Evolutionary conservation across 2,888 invertebrate genomes (phyloP).

Genomic region (Rhingia rostrata): DNA sequence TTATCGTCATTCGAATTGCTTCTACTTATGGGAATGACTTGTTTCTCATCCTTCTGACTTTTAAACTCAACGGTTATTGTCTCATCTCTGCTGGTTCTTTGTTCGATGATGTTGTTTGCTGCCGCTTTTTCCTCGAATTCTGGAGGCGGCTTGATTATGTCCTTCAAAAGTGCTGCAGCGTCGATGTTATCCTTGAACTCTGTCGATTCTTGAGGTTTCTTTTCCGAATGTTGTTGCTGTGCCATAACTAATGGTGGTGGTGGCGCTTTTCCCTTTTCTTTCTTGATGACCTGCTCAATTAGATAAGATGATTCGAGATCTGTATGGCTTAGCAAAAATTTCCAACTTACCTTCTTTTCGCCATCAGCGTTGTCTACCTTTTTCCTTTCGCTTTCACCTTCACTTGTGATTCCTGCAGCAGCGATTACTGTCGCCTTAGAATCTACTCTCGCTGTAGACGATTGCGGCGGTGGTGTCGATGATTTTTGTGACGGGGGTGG

Average conservation of each 20-base stretch:
- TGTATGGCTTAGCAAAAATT: background rate
- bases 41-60: constrained; percentile 73
- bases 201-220: constrained; percentile 26
- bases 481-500: constrained; percentile 71
- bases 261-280: constrained; percentile 93
- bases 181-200: constrained; percentile 54
- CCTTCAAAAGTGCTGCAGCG: constrained; percentile 47
- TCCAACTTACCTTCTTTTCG: constrained; percentile 80
- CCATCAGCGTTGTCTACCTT: constrained; percentile 78
- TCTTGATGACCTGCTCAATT: constrained; percentile 86
- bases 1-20: constrained; percentile 63
- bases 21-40: constrained; percentile 75
- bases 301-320: constrained; percentile 38
- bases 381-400: constrained; percentile 67
- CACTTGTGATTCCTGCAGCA: constrained; percentile 33
- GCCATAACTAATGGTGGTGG: constrained; percentile 85
- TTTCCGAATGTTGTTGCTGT: constrained; percentile 46
- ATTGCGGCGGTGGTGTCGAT: constrained; percentile 37
- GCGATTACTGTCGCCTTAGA: constrained; percentile 64
- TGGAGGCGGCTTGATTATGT: constrained; percentile 76
- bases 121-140: constrained; percentile 74
- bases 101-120: constrained; percentile 33
- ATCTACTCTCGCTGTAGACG: constrained; percentile 46
- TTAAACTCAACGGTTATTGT: constrained; percentile 75
- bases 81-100: constrained; percentile 47